Percentiles rank a stretch among this genome's conserved stretches.
Evolutionary conservation across 2,113 vertebrate genomes (phyloP).

Genomic region (Oenanthe oenanthe): DNA sequence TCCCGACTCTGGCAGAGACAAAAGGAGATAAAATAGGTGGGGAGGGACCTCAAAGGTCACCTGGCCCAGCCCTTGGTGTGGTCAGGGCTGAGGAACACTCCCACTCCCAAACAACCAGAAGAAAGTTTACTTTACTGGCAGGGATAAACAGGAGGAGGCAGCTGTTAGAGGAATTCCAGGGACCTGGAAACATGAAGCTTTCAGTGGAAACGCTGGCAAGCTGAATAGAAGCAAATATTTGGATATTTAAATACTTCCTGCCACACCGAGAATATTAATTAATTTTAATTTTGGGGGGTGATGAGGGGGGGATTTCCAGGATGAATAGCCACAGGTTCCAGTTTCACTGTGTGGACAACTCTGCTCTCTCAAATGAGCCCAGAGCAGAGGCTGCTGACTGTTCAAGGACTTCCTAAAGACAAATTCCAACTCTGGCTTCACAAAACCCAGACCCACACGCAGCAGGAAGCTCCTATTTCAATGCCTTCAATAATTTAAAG

Average conservation of each 20-base stretch:
- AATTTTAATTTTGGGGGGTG: background rate
- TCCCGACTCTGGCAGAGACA: too few relatives aligned
- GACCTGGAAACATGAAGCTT: constrained; percentile 62
- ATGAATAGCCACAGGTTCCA: background rate
- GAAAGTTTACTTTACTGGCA: constrained; percentile 59
- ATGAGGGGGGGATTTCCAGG: background rate
- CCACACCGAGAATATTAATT: background rate
- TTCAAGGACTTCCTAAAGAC: background rate
- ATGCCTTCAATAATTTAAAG: background rate
- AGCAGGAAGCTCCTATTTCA: background rate
- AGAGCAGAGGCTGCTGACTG: background rate
- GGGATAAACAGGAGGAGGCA: constrained; percentile 75
- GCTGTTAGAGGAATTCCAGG: constrained; percentile 71
- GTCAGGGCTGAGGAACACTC: background rate
- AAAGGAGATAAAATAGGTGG: too few relatives aligned
- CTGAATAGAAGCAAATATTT: constrained; percentile 36
- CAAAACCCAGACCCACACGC: background rate
- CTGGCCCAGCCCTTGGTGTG: fast-evolving
- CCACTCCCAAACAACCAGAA: constrained; percentile 53
- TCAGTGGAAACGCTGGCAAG: constrained; percentile 52
- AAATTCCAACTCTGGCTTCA: background rate
- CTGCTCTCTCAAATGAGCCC: background rate
- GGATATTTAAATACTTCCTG: background rate
- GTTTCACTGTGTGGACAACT: background rate
- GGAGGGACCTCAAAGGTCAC: background rate